phyloP scores from a whole-genome alignment of 2,797 vertebrate species.

The Catharus ustulatus region DNA sequence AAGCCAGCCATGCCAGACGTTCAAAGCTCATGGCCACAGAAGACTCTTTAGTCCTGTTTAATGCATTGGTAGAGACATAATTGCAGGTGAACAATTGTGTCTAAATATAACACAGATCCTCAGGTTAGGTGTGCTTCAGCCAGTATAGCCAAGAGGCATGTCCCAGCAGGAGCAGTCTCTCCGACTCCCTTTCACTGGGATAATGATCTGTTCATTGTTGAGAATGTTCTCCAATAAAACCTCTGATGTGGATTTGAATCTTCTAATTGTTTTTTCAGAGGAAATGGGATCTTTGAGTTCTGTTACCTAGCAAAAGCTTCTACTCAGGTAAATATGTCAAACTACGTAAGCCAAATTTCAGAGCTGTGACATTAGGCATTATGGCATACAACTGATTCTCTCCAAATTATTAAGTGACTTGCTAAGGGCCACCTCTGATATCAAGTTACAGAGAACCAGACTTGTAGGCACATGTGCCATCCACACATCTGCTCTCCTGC shows the following conservation, averaged over 20 bases:
- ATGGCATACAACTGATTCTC: background rate
- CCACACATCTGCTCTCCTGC: background rate
- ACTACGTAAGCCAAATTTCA: background rate
- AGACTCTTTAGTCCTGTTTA: background rate
- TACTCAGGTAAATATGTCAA: background rate
- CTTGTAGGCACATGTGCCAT: background rate
- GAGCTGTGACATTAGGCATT: background rate
- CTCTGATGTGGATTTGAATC: background rate
- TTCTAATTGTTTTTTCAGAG: background rate
- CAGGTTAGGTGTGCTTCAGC: background rate
- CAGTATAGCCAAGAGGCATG: background rate
- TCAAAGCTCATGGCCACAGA: background rate
- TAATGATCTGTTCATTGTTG: background rate
- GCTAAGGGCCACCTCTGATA: background rate
- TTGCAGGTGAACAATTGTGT: background rate
- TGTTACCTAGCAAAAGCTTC: background rate
- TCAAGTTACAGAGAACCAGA: background rate
- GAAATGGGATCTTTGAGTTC: background rate
- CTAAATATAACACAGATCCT: background rate
- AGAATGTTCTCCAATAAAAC: background rate
- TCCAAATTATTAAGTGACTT: background rate
- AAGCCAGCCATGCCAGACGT: background rate
- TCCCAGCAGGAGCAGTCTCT: background rate
- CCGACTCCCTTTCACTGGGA: background rate
- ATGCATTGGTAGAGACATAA: background rate